A percentile compares a stretch with the other conserved stretches of the same genome.
Conservation (phyloP, 30 jellyfish, hydroid and myxozoan species). For the Catostylus mosaicus region DNA sequence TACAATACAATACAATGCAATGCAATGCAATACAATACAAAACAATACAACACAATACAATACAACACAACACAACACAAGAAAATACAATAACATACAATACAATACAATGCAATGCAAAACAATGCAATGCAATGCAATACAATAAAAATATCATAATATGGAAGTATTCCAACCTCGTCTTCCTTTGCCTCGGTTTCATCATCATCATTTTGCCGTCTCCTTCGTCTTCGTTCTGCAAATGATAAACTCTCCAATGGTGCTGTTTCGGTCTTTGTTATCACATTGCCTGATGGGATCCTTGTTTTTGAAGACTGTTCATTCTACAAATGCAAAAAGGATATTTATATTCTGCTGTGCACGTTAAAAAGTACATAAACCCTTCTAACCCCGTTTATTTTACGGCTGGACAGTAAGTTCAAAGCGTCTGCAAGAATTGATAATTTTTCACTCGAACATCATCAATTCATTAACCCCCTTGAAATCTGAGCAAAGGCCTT, state of each 20-base stretch:
- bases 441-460: no score
- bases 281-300: conserved; percentile 20
- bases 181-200: neutral
- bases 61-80: conserved; percentile 18
- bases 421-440: no score
- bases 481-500: no score
- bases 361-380: neutral
- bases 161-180: neutral
- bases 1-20: conserved; percentile 17
- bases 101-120: conserved; percentile 28
- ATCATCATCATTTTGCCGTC: conserved; percentile 9
- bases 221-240: conserved; percentile 38
- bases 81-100: conserved; percentile 23
- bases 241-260: conserved; percentile 38
- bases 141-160: conserved; percentile 4
- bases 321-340: neutral
- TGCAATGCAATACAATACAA: neutral
- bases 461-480: no score
- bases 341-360: neutral
- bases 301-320: conserved; percentile 17
- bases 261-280: conserved; percentile 6
- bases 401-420: no score
- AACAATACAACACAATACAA: conserved; percentile 18
- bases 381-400: no score
- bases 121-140: conserved; percentile 15